Percentiles rank a stretch among this genome's conserved stretches.
Conservation (phyloP, 30 jellyfish, hydroid and myxozoan species). For the Turritopsis rubra region DNA sequence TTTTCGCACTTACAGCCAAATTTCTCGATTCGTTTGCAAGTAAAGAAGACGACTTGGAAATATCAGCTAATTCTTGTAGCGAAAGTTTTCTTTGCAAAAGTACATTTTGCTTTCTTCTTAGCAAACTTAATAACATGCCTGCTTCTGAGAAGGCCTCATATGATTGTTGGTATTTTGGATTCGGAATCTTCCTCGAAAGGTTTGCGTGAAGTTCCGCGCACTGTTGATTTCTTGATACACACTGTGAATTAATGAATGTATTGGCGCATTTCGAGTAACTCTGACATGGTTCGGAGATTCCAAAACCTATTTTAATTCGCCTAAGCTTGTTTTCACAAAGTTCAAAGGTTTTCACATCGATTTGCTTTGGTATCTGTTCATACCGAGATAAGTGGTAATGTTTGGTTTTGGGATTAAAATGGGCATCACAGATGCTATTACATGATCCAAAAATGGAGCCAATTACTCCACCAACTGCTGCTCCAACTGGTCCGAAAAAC, state of each 20-base stretch:
- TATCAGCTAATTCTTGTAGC: background rate
- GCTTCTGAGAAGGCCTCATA: background rate
- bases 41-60: background rate
- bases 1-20: background rate
- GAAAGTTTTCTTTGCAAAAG: background rate
- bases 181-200: background rate
- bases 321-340: background rate
- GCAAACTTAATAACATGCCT: background rate
- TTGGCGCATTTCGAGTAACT: slow-evolving; percentile 42
- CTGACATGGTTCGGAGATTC: slow-evolving; percentile 32
- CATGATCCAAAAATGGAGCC: slow-evolving; percentile 57
- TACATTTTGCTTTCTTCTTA: background rate
- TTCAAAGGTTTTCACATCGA: background rate
- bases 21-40: background rate
- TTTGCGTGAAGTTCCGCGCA: slow-evolving; percentile 19
- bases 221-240: slow-evolving; percentile 29
- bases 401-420: slow-evolving; percentile 20
- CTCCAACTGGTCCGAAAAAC: slow-evolving; percentile 45
- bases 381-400: slow-evolving; percentile 20
- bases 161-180: background rate
- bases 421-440: slow-evolving; percentile 28
- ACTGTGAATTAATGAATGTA: slow-evolving; percentile 18
- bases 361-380: slow-evolving; percentile 25
- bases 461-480: slow-evolving; percentile 46
- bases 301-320: slow-evolving; percentile 32